Conservation (phyloP, 2,113 vertebrate species). For the Microtus pennsylvanicus region DNA sequence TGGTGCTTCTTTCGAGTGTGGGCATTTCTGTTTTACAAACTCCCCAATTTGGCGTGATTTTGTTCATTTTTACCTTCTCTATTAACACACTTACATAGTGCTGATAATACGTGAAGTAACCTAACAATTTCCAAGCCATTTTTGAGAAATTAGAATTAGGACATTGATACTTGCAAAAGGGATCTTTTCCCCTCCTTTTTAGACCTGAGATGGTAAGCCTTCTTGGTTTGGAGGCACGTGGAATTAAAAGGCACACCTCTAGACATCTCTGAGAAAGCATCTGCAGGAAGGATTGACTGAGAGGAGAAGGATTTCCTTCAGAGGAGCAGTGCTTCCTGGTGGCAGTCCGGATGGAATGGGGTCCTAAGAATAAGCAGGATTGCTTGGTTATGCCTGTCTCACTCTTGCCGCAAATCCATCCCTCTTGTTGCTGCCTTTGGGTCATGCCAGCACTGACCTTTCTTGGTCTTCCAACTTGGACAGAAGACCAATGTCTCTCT, state of each 20-base stretch:
- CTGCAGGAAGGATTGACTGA: not conserved
- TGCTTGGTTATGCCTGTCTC: not conserved
- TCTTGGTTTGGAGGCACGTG: not conserved
- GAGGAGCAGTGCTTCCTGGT: not conserved
- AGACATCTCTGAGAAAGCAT: not conserved
- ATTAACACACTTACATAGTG: not conserved
- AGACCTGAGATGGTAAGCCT: too few relatives aligned
- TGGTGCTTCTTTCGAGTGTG: not conserved
- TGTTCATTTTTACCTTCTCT: slow-evolving; percentile 12
- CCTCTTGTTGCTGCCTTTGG: not conserved
- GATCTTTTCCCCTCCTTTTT: not conserved
- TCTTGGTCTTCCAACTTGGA: not conserved
- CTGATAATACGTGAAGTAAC: not conserved
- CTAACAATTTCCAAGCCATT: slow-evolving; percentile 12
- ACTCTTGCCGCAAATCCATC: too few relatives aligned
- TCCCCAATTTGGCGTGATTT: not conserved
- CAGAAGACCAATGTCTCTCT: not conserved
- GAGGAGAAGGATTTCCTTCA: too few relatives aligned
- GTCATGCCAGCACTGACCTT: too few relatives aligned
- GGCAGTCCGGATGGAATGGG: not conserved
- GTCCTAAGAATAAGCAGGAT: too few relatives aligned
- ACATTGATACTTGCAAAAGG: not conserved
- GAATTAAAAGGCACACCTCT: not conserved
- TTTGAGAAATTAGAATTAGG: not conserved
- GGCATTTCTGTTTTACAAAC: not conserved